These are phyloP conservation scores for Anomalospiza imberbis DNA, from an alignment of 2,797 vertebrate species.

Conservation along the genomic window DNA sequence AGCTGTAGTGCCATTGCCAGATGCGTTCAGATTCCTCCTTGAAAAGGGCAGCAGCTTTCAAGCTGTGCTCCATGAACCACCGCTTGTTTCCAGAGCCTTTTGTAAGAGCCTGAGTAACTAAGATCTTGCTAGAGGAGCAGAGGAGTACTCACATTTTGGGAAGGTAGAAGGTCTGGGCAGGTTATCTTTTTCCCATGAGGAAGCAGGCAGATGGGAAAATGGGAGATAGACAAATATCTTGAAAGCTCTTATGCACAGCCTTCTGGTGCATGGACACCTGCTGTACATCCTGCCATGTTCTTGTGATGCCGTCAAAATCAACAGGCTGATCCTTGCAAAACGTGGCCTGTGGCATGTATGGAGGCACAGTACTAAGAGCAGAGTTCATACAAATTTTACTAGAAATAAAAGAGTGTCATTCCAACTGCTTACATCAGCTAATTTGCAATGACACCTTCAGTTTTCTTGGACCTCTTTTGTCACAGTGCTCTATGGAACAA, in stretches of 20 bases:
- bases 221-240: background rate
- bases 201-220: background rate
- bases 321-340: slow-evolving; percentile 40
- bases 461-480: slow-evolving; percentile 71
- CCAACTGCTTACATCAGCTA: slow-evolving; percentile 67
- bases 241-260: background rate
- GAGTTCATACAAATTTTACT: slow-evolving; percentile 59
- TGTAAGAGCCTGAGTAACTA: background rate
- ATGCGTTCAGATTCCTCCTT: background rate
- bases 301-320: slow-evolving; percentile 38
- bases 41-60: background rate
- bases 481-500: slow-evolving; percentile 72
- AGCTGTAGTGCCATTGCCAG: background rate
- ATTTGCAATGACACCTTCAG: slow-evolving; percentile 63
- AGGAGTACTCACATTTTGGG: background rate
- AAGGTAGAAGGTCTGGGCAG: background rate
- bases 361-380: slow-evolving; percentile 67
- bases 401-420: slow-evolving; percentile 68
- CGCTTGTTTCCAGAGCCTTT: background rate
- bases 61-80: background rate
- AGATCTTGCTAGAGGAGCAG: background rate
- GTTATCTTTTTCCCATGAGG: background rate
- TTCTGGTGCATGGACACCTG: background rate
- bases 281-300: background rate
- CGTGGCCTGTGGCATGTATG: slow-evolving; percentile 56